Percentiles rank a stretch among this genome's conserved stretches.
Conservation (phyloP, 2,113 vertebrate species). For the Pollachius pollachius region DNA sequence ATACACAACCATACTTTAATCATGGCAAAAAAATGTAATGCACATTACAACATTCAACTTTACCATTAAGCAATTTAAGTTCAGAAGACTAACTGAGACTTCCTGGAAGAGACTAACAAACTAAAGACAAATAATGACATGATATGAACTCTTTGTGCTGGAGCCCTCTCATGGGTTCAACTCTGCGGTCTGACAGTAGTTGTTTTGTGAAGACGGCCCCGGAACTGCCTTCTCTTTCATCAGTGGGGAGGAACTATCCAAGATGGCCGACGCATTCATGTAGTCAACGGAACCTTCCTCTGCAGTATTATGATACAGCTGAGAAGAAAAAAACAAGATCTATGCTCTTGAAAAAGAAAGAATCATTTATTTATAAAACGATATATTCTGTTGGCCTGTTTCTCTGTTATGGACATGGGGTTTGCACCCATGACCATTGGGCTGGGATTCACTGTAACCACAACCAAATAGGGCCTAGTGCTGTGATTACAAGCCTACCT, state of each 20-base stretch:
- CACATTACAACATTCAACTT: too few species aligned
- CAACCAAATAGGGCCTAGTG: too few species aligned
- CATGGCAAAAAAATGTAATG: too few species aligned
- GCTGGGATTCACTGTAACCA: too few species aligned
- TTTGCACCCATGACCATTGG: too few species aligned
- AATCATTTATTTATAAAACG: background rate
- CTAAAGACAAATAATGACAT: too few species aligned
- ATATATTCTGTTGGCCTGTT: too few species aligned
- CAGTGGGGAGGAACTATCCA: conserved; percentile 29
- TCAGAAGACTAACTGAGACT: too few species aligned
- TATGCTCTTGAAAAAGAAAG: background rate
- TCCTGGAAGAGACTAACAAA: too few species aligned
- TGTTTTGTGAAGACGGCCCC: conserved; percentile 4
- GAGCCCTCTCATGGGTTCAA: conserved; percentile 6
- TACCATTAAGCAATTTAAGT: too few species aligned
- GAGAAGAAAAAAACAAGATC: background rate
- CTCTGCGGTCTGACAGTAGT: conserved; percentile 31
- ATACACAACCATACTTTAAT: too few species aligned
- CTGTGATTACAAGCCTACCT: conserved; percentile 63
- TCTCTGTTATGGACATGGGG: too few species aligned
- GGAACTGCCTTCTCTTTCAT: conserved; percentile 20
- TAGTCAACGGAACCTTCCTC: conserved; percentile 38
- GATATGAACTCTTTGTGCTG: conserved; percentile 2
- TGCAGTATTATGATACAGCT: conserved; percentile 67
- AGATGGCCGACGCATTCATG: conserved; percentile 35